These are phyloP conservation scores for Tipula confusa DNA, from an alignment of 2,888 invertebrate genomes.

Conservation along the genomic window DNA sequence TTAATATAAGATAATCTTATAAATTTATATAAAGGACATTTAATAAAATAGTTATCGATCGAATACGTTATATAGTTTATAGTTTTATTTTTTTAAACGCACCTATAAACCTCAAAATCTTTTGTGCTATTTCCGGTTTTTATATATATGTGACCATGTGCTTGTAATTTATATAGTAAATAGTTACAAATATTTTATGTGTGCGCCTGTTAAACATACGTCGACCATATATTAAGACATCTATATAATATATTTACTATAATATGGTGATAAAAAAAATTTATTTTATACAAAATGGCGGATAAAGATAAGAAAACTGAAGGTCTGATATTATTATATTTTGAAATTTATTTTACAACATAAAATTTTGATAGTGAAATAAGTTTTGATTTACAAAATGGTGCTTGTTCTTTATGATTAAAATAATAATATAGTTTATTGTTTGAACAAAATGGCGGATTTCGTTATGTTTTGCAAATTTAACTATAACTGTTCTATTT, in stretches of 20 bases:
- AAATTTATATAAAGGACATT: neutral
- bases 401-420: too few species aligned
- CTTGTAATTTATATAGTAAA: slow-evolving; percentile 20
- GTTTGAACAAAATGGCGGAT: too few species aligned
- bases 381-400: neutral
- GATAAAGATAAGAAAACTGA: neutral
- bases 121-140: slow-evolving; percentile 25
- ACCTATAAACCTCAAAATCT: neutral
- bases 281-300: neutral
- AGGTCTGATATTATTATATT: neutral
- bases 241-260: neutral
- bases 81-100: neutral
- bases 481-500: too few species aligned
- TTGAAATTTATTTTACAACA: neutral
- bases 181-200: neutral
- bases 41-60: neutral
- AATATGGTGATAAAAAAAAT: neutral
- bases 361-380: neutral
- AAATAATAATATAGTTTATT: too few species aligned
- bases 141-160: neutral
- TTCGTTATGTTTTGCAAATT: too few species aligned
- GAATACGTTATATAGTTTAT: neutral
- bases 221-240: neutral
- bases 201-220: neutral
- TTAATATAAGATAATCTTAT: neutral